phyloP scores from a whole-genome alignment of 2,113 vertebrate genomes.

The Platysternon megacephalum region DNA sequence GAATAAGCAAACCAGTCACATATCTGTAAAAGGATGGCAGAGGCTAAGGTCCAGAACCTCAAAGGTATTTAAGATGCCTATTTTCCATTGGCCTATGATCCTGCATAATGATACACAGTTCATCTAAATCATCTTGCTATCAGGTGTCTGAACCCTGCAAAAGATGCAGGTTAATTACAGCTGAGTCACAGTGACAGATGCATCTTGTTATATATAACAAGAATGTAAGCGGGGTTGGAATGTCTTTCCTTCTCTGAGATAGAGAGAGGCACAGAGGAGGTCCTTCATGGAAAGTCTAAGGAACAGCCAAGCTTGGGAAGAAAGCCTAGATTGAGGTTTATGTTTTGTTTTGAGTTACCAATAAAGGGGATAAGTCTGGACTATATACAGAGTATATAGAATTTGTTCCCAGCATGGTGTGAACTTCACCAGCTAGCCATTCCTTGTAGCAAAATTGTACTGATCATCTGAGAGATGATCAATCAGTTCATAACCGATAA shows the following conservation, averaged over 20 bases:
- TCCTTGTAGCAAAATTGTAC: not conserved
- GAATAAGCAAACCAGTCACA: not conserved
- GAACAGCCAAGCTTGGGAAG: not conserved
- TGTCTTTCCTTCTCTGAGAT: not conserved
- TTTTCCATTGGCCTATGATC: not conserved
- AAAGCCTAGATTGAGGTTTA: not conserved
- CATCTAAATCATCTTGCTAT: not conserved
- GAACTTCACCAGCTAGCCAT: not conserved
- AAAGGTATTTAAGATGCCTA: not conserved
- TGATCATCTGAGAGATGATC: not conserved
- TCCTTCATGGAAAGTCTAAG: fast-evolving
- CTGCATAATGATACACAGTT: not conserved
- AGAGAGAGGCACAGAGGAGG: not conserved
- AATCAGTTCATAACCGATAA: not conserved
- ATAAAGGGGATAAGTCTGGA: not conserved
- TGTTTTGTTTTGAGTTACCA: not conserved
- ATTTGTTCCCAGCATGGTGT: not conserved
- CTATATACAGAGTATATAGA: not conserved
- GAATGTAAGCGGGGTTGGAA: not conserved
- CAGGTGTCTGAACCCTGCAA: not conserved
- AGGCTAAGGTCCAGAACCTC: not conserved
- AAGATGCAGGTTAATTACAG: not conserved
- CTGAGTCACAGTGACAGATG: not conserved
- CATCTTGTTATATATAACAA: not conserved
- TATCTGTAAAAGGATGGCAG: not conserved